phyloP scores from a whole-genome alignment of 2,797 vertebrate species.

The Hemibagrus guttatus region DNA sequence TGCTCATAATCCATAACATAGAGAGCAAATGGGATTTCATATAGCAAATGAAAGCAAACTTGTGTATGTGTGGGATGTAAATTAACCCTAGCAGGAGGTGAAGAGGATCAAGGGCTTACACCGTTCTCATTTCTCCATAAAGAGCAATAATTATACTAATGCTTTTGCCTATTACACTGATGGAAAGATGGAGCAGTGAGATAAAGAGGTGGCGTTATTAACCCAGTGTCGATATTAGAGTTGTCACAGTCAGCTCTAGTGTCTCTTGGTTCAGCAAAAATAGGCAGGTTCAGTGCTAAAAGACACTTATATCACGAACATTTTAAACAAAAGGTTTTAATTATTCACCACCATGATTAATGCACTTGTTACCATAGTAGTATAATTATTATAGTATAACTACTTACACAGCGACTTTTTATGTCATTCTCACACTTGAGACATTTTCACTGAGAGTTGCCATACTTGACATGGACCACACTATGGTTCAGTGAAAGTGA shows the following conservation, averaged over 20 bases:
- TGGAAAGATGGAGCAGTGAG: conserved; percentile 9
- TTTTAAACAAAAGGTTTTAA: not conserved
- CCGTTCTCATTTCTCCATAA: conserved; percentile 12
- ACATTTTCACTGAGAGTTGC: not conserved
- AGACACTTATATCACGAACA: not conserved
- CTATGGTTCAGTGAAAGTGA: not conserved
- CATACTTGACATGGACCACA: not conserved
- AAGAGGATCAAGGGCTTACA: conserved; percentile 6
- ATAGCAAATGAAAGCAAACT: not conserved
- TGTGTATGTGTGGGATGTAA: not conserved
- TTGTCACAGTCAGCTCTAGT: not conserved
- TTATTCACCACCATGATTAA: too few relatives aligned
- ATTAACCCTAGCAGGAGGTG: conserved; percentile 20
- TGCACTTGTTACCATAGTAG: not conserved
- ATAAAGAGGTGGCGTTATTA: not conserved
- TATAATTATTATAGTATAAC: not conserved
- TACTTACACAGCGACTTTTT: not conserved
- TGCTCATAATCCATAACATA: not conserved
- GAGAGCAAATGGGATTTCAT: not conserved
- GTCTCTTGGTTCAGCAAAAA: not conserved
- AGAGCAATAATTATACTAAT: conserved; percentile 21
- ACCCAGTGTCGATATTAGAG: not conserved
- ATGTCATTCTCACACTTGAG: not conserved
- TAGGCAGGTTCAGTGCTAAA: not conserved
- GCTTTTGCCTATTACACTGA: conserved; percentile 13